phyloP scores from a whole-genome alignment of 2,888 invertebrate genomes.

The Sesamia inferens region DNA sequence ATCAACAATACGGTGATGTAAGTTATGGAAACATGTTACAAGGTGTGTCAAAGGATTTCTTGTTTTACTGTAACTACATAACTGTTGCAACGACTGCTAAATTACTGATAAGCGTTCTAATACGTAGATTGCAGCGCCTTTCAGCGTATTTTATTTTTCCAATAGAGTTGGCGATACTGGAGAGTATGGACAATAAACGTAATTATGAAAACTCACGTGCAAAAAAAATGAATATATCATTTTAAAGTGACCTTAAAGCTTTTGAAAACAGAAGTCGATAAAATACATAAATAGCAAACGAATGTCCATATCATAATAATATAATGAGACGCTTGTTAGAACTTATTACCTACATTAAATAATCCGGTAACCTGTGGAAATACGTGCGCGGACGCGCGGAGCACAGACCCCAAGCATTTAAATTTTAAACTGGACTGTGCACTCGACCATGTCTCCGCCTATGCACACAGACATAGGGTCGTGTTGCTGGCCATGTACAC shows the following conservation, averaged over 20 bases:
- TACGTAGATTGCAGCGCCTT: neutral
- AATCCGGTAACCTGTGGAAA: too few relatives aligned
- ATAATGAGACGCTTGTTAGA: neutral
- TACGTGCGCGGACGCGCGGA: too few relatives aligned
- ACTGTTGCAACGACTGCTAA: constrained; percentile 6
- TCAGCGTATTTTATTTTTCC: neutral
- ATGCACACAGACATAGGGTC: too few relatives aligned
- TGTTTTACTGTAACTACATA: neutral
- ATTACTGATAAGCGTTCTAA: neutral
- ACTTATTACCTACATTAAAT: too few relatives aligned
- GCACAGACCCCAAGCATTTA: too few relatives aligned
- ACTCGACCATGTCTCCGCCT: too few relatives aligned
- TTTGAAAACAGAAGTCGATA: too few relatives aligned
- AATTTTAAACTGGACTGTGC: too few relatives aligned
- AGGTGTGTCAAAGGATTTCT: neutral
- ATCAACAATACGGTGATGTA: neutral
- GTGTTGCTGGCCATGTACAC: too few relatives aligned
- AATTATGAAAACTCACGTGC: neutral
- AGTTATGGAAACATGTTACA: neutral
- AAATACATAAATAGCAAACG: neutral
- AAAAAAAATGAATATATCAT: neutral
- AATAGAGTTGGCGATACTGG: too few relatives aligned
- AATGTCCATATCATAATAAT: neutral
- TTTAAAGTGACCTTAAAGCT: neutral
- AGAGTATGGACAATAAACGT: neutral